Percentiles rank a stretch among this genome's conserved stretches.
phyloP scores from a whole-genome alignment of 2,113 vertebrate genomes.

The Passer domesticus region DNA sequence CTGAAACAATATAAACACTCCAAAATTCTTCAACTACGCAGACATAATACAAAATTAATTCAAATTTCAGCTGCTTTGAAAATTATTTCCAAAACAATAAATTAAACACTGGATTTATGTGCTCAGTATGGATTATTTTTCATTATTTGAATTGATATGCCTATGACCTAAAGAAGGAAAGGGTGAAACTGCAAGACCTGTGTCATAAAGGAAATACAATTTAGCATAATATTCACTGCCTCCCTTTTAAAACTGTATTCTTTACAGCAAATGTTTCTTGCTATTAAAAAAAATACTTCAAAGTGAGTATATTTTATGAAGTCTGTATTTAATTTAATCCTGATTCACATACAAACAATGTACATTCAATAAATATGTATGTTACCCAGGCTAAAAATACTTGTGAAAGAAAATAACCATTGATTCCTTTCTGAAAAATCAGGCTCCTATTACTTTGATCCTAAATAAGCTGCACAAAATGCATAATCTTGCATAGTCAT shows the following conservation, averaged over 20 bases:
- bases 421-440: constrained; percentile 1
- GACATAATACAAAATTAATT: not conserved
- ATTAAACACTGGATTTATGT: not conserved
- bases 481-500: not conserved
- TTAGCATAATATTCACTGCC: not conserved
- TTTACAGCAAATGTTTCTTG: not conserved
- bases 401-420: constrained; percentile 3
- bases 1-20: not conserved
- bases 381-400: not conserved
- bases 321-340: not conserved
- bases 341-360: not conserved
- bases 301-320: not conserved
- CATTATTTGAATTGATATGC: not conserved
- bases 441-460: not conserved
- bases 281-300: not conserved
- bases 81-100: not conserved
- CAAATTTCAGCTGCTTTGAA: not conserved
- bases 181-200: not conserved
- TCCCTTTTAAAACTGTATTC: not conserved
- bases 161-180: not conserved
- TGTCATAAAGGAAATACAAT: not conserved
- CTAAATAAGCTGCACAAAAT: not conserved
- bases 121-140: not conserved
- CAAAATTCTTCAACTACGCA: not conserved
- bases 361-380: constrained; percentile 4